Base-by-base conservation (phyloP, 2,797 vertebrate genomes). In the Crypturellus tataupa region DNA sequence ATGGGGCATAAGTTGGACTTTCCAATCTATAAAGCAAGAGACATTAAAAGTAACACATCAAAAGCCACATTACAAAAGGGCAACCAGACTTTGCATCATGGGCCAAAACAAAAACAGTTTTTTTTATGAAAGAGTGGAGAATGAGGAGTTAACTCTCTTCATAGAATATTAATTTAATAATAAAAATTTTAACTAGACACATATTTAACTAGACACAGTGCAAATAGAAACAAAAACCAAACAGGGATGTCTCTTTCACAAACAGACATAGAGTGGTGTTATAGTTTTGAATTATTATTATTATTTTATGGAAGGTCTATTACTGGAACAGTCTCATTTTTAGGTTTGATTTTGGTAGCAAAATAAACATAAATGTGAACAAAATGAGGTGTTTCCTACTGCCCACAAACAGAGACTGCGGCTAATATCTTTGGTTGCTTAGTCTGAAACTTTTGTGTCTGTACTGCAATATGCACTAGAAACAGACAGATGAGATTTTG, bases 21-120 rank as follows among this genome's bases (percentile, higher is more conserved):
- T 92, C 97, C 71, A 93, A 95, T 71, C 96, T 97, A 85, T 69
- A 97, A 98, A 58, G 85, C 11, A 96, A 94, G 90, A 96, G 23
- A 95, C 46, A 84, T 33, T 56, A 81, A 24, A 86, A 91, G 42
- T 31, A 82, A 77, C 23, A 75, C 51, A 80, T 56, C 51, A 87
- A 94, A 85, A 88, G 56, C 25, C 33, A 86, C 24, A 24, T 49
- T 53, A 65, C n/a, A 55, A 68, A 85, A 93, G 58, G 23, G 27
- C 31, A 87, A 80, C 14, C 46, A 94, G 47, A 62, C 47, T 51
- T 69, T 21, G 25, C 17, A 39, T 78, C 19, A 9, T 35, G 14
- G 42, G 37, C 42, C n/a, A 84, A 64, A 19, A 77, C 25, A 85
- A 91, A 62, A 65, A 2, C 27, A 60, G 47, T 4, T 24, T 67